Conservation (phyloP, 2,113 vertebrate genomes). For the Chaetorhynchus papuensis region DNA sequence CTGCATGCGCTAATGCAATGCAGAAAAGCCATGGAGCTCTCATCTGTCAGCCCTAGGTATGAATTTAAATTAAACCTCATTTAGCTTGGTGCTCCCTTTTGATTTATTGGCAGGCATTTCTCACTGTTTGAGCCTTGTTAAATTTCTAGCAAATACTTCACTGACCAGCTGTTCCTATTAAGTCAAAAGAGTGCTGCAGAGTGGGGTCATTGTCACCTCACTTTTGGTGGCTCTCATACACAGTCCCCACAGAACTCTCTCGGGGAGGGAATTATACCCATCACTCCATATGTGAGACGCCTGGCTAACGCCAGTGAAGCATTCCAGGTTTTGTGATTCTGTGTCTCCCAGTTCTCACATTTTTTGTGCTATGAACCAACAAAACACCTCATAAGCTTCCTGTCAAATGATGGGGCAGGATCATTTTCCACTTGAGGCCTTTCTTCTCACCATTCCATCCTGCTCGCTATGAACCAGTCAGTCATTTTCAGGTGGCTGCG, state of each 20-base stretch:
- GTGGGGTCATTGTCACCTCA: conserved; percentile 46
- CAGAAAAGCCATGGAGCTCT: conserved; percentile 16
- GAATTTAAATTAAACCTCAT: conserved; percentile 71
- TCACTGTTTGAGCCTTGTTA: conserved; percentile 73
- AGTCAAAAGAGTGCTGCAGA: conserved; percentile 39
- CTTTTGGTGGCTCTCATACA: background rate
- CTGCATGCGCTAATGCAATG: background rate
- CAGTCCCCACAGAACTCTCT: background rate
- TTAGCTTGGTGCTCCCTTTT: conserved; percentile 64
- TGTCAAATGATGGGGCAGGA: background rate
- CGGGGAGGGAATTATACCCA: background rate
- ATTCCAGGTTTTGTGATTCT: background rate
- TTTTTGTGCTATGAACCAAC: conserved; percentile 3
- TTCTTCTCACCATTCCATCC: background rate
- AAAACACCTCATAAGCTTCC: conserved; percentile 22
- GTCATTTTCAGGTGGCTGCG: background rate
- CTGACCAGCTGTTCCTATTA: conserved; percentile 78
- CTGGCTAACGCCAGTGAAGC: conserved; percentile 39
- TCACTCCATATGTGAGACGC: background rate
- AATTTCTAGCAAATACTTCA: conserved; percentile 73
- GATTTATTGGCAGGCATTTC: conserved; percentile 70
- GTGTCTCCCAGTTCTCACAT: background rate
- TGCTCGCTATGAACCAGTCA: background rate
- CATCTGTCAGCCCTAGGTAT: conserved; percentile 34
- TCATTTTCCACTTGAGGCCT: background rate